Percentiles rank a stretch among this genome's conserved stretches.
These are phyloP conservation scores for Lacerta viridis DNA, from an alignment of 2,797 vertebrate species.

Conservation along the genomic window DNA sequence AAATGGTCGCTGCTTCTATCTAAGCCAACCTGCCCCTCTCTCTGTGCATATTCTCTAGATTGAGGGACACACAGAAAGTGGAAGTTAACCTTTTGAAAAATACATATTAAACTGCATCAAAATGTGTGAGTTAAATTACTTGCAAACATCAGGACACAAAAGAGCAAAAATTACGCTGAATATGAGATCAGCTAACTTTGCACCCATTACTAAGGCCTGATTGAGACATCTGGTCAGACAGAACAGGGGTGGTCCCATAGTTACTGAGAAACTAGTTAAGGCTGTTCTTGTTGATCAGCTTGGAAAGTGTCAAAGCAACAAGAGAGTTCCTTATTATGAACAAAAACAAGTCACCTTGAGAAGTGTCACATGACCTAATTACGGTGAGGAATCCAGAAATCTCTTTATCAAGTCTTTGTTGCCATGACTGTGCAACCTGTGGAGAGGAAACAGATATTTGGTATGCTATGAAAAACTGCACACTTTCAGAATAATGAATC, in stretches of 20 bases:
- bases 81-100: background rate
- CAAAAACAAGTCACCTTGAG: slow-evolving; percentile 81
- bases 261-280: background rate
- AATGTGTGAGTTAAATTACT: background rate
- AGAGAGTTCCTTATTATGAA: background rate
- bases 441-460: slow-evolving; percentile 60
- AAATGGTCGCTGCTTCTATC: background rate
- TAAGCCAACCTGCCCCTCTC: background rate
- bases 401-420: slow-evolving; percentile 87
- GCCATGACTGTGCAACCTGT: slow-evolving; percentile 89
- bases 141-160: background rate
- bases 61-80: background rate
- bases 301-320: background rate
- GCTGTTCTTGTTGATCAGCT: background rate
- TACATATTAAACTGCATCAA: background rate
- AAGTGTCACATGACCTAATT: slow-evolving; percentile 83
- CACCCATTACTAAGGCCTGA: background rate
- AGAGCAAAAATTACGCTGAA: background rate
- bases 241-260: background rate
- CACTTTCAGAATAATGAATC: background rate
- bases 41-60: background rate
- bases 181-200: background rate
- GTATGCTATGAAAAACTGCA: slow-evolving; percentile 48
- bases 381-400: slow-evolving; percentile 88
- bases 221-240: background rate